These are phyloP conservation scores for Phylloscopus trochilus DNA, from an alignment of 2,113 vertebrate genomes.

Conservation along the genomic window DNA sequence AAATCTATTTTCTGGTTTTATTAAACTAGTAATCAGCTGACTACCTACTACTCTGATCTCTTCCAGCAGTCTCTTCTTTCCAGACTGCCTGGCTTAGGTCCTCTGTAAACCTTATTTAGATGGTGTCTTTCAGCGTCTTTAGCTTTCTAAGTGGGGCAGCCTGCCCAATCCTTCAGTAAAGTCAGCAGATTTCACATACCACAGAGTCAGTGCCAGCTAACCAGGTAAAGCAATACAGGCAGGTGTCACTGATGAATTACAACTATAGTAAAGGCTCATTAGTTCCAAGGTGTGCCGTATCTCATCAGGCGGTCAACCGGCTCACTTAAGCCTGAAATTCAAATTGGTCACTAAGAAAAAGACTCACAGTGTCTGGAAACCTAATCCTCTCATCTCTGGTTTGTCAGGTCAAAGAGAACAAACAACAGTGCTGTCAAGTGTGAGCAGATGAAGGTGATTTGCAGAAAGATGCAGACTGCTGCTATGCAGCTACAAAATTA, in stretches of 20 bases:
- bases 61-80: neutral
- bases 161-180: neutral
- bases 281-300: neutral
- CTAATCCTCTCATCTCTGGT: neutral
- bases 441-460: neutral
- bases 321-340: conserved; percentile 29
- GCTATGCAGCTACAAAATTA: neutral
- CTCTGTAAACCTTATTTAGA: neutral
- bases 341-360: neutral
- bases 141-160: neutral
- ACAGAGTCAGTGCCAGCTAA: neutral
- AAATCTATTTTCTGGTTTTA: neutral
- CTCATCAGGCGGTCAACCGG: neutral
- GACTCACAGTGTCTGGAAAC: neutral
- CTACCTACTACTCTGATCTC: neutral
- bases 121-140: neutral
- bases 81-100: neutral
- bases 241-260: neutral
- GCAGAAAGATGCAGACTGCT: neutral
- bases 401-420: conserved; percentile 30
- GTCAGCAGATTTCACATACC: neutral
- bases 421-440: neutral
- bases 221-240: neutral
- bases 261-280: neutral
- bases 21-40: neutral